These are phyloP conservation scores for Drymonia ruficornis DNA, from an alignment of 2,888 invertebrate genomes.

Conservation along the genomic window DNA sequence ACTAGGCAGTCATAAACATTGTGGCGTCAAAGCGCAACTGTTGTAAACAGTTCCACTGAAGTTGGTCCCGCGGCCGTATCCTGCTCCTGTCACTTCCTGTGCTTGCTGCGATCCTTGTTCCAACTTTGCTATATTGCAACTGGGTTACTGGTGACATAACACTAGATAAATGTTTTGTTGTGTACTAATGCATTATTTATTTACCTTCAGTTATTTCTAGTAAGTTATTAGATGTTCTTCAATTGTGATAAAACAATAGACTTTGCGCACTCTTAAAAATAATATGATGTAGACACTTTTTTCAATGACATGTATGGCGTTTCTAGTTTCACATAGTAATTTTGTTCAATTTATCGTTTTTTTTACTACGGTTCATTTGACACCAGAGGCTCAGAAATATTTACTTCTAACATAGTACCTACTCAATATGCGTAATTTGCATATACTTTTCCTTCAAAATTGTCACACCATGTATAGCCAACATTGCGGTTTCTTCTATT, in stretches of 20 bases:
- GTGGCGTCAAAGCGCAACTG: slow-evolving; percentile 32
- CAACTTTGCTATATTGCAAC: slow-evolving; percentile 40
- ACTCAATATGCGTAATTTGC: slow-evolving; percentile 7
- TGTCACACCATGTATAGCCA: slow-evolving; percentile 9
- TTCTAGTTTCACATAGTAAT: too few relatives aligned
- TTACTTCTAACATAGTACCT: background rate
- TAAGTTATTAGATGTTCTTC: background rate
- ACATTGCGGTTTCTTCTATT: slow-evolving; percentile 39
- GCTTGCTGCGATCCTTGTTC: slow-evolving; percentile 47
- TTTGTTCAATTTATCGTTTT: too few relatives aligned
- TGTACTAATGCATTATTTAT: background rate
- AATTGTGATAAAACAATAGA: too few relatives aligned
- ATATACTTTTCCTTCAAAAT: background rate
- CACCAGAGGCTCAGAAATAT: too few relatives aligned
- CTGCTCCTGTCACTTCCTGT: slow-evolving; percentile 70
- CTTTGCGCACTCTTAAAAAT: too few relatives aligned
- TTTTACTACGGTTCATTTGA: too few relatives aligned
- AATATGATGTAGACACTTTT: too few relatives aligned
- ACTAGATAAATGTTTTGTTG: slow-evolving; percentile 26
- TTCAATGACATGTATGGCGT: too few relatives aligned
- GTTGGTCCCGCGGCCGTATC: slow-evolving; percentile 57
- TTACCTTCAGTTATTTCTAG: background rate
- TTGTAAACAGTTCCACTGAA: slow-evolving; percentile 52
- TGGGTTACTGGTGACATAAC: slow-evolving; percentile 49
- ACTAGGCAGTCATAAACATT: slow-evolving; percentile 37